Base-by-base conservation (phyloP, 2,113 vertebrate species). In the Paraplagusia blochii region DNA sequence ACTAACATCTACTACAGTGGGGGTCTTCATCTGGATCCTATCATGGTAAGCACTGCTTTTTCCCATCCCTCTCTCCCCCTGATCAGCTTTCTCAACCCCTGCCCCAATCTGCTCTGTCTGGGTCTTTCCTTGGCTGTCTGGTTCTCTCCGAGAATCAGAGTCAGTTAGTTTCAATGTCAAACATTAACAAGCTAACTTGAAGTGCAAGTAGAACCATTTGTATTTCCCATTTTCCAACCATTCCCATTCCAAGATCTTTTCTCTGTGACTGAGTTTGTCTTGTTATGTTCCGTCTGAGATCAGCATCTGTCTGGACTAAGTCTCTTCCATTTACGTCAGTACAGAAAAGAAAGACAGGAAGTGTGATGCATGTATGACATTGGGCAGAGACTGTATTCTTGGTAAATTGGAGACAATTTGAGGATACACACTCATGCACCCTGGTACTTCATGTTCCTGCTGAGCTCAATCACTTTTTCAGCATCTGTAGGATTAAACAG, bases 21-120 rank as follows among this genome's bases (percentile, higher is more conserved):
- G 58, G 68, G 57, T 61, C 70, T 48, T 66, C 82, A 90, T 90
- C 86, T 90, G 86, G 72, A 86, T 89, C 83, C 65, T 61, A 86
- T 90, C 81, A 81, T 54, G 74, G 58, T 65, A 54, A 43, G 77
- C 57, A 52, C 80, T 72, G 74, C 83, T 81, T 78, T 77, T 86
- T 81, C 71, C 81, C 83, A 83, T 81, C 76, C 53, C 76, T 85
- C 66, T 76, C 57, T 82, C 77, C 70, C 72, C 48, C 77, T 15
- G 46, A 61, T 74, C 68, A 67, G 65, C 63, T 58, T 48, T 65
- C 70, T 61, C 53, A 66, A 54, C 51, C 56, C 58, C n/a, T 33
- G n/a, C n/a, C 16, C 33, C 49, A 40, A 11, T 43, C 50, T 62
- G 53, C 53, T 51, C 58, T 53, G 49, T 44, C 16, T 46, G 54